Base-by-base conservation (phyloP, 2,113 vertebrate genomes). In the Grallaria varia region DNA sequence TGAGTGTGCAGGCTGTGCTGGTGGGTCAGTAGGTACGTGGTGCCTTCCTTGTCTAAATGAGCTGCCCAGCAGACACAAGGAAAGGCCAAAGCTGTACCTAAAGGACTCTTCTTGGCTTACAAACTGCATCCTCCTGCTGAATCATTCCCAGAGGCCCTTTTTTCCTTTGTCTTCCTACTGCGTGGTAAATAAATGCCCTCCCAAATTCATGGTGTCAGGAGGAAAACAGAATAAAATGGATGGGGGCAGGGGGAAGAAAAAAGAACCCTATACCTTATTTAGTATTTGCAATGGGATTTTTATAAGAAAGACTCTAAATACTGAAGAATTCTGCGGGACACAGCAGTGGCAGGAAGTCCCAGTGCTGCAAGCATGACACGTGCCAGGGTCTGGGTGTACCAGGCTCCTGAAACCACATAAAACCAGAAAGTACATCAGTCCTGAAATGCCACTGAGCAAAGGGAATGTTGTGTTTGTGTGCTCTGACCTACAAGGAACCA, bases 241-340 rank as follows among this genome's bases (percentile, higher is more conserved):
- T 1, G 3, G 1, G 2, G 0, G 1, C 8, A 4, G 2, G 4
- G 2, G 4, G 1, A 4, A 8, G 22, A 40, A 18, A 52, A 27
- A 19, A 53, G 33, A 2, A 8, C 5, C 8, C 7, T 15, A 5
- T n/a, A 19, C 6, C 10, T 8, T 33, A 63, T 33, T 66, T 45
- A 17, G 45, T 66, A 24, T 44, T 66, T 44, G 33, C 63, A 45
- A 24, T 24, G 21, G 30, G 30, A 33, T 66, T 66, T 66, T 66
- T 45, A 24, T 17, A 8, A 21, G 24, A 22, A 71, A 71, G 13
- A 19, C 52, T 89, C 35, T 31, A 9, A 35, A 24, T 52, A 39
- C 28, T 39, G 62, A 64, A 53, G 56, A 44, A 33, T 62, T 60
- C 7, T 30, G 6, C 21, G 10, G 23, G 9, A n/a, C 28, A 24